Evolutionary conservation across 2,888 invertebrate genomes (phyloP).

Genomic region (Sminthurides aquaticus): DNA sequence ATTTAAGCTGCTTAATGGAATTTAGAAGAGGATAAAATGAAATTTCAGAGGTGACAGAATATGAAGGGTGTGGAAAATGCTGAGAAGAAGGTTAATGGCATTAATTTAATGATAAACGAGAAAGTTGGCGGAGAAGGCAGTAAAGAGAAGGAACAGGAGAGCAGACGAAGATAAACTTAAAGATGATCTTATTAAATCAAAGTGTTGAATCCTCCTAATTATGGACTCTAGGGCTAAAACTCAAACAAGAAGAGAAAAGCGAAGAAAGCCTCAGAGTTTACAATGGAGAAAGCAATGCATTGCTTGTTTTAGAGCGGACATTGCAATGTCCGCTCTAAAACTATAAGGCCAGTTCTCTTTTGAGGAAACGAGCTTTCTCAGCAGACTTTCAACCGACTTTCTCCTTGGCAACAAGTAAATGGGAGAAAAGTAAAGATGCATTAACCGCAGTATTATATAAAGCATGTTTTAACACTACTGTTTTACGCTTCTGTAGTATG

Average conservation of each 20-base stretch:
- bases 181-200: slow-evolving; percentile 34
- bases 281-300: no score
- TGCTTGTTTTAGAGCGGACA: no score
- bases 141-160: background rate
- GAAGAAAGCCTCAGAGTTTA: no score
- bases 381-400: no score
- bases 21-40: background rate
- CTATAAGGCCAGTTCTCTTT: no score
- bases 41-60: background rate
- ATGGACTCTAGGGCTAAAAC: background rate
- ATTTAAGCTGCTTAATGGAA: slow-evolving; percentile 1
- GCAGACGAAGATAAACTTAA: background rate
- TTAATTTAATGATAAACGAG: slow-evolving; percentile 37
- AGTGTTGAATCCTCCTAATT: background rate
- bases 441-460: no score
- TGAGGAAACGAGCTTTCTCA: no score
- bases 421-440: no score
- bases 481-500: no score
- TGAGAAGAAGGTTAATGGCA: slow-evolving; percentile 29
- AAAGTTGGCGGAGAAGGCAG: slow-evolving; percentile 1
- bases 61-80: background rate
- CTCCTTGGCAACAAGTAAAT: slow-evolving; percentile 12
- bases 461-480: no score
- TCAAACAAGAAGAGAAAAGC: no score
- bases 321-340: no score